phyloP scores from a whole-genome alignment of 2,888 invertebrate genomes.

The Octonoba sinensis region DNA sequence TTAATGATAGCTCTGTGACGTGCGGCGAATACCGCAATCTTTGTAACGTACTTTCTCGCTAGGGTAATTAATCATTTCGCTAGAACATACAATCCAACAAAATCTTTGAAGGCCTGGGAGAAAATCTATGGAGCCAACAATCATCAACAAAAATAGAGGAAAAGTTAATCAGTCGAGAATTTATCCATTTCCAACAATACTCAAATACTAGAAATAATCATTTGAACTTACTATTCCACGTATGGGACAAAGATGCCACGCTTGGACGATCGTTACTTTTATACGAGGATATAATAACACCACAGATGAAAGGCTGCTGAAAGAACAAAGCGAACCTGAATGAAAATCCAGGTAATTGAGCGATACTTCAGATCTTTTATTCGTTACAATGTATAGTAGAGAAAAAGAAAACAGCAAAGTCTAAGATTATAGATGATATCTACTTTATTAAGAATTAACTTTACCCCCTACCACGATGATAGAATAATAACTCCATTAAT shows the following conservation, averaged over 20 bases:
- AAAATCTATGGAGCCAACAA: no score
- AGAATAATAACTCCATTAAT: slow-evolving; percentile 24
- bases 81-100: no score
- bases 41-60: no score
- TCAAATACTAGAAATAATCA: no score
- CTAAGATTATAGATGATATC: slow-evolving; percentile 37
- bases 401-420: slow-evolving; percentile 10
- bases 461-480: not conserved
- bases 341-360: slow-evolving; percentile 28
- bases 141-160: no score
- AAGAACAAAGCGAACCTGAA: slow-evolving; percentile 23
- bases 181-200: no score
- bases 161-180: no score
- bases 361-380: slow-evolving; percentile 3
- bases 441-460: slow-evolving; percentile 3
- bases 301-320: slow-evolving; percentile 21
- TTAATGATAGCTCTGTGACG: no score
- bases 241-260: slow-evolving; percentile 13
- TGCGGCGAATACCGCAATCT: no score
- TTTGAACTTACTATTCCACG: slow-evolving; percentile 19
- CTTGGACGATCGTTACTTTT: slow-evolving; percentile 16
- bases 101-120: no score
- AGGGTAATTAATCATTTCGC: no score
- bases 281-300: slow-evolving; percentile 37
- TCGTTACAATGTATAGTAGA: slow-evolving; percentile 16